phyloP scores from a whole-genome alignment of 2,797 vertebrate species.

The Nannoperca obscura region DNA sequence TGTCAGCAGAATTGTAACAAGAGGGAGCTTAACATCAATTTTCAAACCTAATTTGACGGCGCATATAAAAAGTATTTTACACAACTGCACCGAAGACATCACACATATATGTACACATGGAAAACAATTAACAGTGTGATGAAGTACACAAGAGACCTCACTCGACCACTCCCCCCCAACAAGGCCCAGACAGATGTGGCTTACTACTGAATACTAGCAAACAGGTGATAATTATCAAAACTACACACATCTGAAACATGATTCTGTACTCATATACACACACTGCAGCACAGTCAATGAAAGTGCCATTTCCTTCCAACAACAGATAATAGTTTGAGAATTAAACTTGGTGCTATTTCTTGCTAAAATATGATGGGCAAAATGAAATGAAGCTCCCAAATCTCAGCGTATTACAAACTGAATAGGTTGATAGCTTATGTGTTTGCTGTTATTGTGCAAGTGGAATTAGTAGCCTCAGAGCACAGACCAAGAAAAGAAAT shows the following conservation, averaged over 20 bases:
- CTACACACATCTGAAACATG: slow-evolving; percentile 33
- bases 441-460: slow-evolving; percentile 74
- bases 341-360: slow-evolving; percentile 27
- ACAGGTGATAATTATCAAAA: slow-evolving; percentile 32
- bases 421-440: slow-evolving; percentile 75
- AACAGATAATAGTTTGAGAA: slow-evolving; percentile 29
- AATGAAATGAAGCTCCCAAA: slow-evolving; percentile 61
- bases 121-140: slow-evolving; percentile 42
- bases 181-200: slow-evolving; percentile 38
- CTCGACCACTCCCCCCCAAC: slow-evolving; percentile 28
- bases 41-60: slow-evolving; percentile 49
- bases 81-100: slow-evolving; percentile 58
- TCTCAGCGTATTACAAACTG: slow-evolving; percentile 51
- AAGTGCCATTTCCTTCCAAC: slow-evolving; percentile 24
- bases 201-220: slow-evolving; percentile 23
- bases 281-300: slow-evolving; percentile 18
- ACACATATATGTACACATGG: slow-evolving; percentile 15
- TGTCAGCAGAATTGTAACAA: slow-evolving; percentile 90
- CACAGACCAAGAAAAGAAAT: slow-evolving; percentile 28
- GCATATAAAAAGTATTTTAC: slow-evolving; percentile 51
- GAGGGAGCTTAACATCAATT: slow-evolving; percentile 54
- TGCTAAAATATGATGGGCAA: slow-evolving; percentile 34
- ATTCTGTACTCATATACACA: slow-evolving; percentile 34
- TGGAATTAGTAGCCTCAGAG: slow-evolving; percentile 62
- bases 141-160: slow-evolving; percentile 39